phyloP scores from a whole-genome alignment of 1,140 invertebrate genomes.

The Daktulosphaira vitifoliae region DNA sequence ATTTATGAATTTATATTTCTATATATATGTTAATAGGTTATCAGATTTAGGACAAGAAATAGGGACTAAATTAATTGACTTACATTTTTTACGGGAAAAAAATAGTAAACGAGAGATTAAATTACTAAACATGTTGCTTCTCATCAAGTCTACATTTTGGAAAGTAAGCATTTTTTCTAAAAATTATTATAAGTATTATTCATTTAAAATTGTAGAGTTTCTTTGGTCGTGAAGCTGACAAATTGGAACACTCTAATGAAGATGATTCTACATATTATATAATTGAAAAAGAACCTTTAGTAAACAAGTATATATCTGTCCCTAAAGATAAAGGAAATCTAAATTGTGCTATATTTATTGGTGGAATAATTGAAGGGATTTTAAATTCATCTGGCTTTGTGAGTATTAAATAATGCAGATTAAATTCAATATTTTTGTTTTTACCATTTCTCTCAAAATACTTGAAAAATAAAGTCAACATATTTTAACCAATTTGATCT shows the following conservation, averaged over 20 bases:
- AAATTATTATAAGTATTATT: slow-evolving; percentile 8
- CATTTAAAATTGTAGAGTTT: slow-evolving; percentile 56
- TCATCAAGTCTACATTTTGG: slow-evolving; percentile 95
- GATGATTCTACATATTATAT: slow-evolving; percentile 97
- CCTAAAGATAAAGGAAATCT: slow-evolving; percentile 95
- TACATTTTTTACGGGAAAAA: slow-evolving; percentile 87
- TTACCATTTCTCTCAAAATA: too few relatives aligned
- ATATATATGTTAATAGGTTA: slow-evolving; percentile 51
- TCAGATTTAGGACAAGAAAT: slow-evolving; percentile 92
- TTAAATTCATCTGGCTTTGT: slow-evolving; percentile 92
- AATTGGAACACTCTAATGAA: slow-evolving; percentile 96
- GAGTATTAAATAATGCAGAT: slow-evolving; percentile 47
- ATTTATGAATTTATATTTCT: not conserved
- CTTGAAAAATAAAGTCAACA: too few relatives aligned
- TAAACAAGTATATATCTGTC: slow-evolving; percentile 95
- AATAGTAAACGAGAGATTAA: slow-evolving; percentile 93
- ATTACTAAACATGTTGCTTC: slow-evolving; percentile 86
- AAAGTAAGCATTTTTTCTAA: slow-evolving; percentile 54
- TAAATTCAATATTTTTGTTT: too few relatives aligned
- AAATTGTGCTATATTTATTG: slow-evolving; percentile 97
- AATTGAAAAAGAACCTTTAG: slow-evolving; percentile 95
- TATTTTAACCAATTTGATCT: not conserved
- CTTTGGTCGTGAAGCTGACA: slow-evolving; percentile 97
- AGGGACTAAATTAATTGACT: slow-evolving; percentile 83
- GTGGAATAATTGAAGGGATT: slow-evolving; percentile 95